Percentiles rank a stretch among this genome's conserved stretches.
phyloP scores from a whole-genome alignment of 2,888 invertebrate genomes.

The Adelognathus sp. region DNA sequence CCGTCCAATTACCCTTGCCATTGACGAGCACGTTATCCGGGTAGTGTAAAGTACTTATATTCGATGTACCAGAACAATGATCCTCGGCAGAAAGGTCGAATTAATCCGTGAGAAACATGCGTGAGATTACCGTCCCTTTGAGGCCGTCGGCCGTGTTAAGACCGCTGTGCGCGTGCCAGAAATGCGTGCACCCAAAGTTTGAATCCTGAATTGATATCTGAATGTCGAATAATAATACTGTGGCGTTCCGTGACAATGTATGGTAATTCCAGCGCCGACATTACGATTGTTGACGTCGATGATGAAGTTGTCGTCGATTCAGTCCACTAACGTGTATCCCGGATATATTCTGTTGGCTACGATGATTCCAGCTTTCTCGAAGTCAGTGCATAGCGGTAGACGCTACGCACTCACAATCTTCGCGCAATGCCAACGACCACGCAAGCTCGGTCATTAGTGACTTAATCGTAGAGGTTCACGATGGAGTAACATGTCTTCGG shows the following conservation, averaged over 20 bases:
- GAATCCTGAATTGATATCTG: constrained; percentile 49
- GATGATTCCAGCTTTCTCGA: constrained; percentile 90
- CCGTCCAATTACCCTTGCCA: constrained; percentile 85
- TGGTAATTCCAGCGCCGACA: constrained; percentile 92
- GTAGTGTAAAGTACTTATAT: constrained; percentile 90
- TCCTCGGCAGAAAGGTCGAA: constrained; percentile 88
- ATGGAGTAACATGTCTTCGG: too few species aligned
- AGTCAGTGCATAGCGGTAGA: too few species aligned
- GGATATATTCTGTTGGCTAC: constrained; percentile 92
- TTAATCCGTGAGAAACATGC: constrained; percentile 56
- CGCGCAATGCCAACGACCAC: too few species aligned
- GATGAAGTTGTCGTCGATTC: constrained; percentile 92
- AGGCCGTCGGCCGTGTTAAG: constrained; percentile 60
- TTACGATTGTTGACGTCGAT: constrained; percentile 93
- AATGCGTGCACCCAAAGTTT: constrained; percentile 59
- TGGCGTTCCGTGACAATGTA: constrained; percentile 96
- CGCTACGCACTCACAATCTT: too few species aligned
- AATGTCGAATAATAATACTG: constrained; percentile 90
- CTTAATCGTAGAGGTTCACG: too few species aligned
- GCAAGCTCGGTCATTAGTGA: too few species aligned
- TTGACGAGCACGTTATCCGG: constrained; percentile 92
- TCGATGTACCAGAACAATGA: constrained; percentile 87
- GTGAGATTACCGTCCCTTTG: constrained; percentile 55
- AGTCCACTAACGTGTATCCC: constrained; percentile 93
- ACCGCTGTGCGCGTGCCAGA: constrained; percentile 58